Conservation (phyloP, 37 sponge, comb jelly and placozoan species). For the Spongilla lacustris region DNA sequence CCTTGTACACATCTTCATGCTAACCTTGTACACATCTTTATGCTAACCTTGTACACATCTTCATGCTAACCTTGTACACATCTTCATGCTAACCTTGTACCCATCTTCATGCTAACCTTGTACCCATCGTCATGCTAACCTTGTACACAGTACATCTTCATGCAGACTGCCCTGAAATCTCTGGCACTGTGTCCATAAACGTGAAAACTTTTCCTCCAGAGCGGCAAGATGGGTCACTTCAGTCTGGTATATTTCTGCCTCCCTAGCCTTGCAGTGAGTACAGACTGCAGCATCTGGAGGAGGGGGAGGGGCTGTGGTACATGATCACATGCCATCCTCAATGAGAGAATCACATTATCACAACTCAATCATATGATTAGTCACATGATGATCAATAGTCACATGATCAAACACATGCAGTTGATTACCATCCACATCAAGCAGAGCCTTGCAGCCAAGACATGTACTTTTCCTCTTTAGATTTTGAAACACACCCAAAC, state of each 20-base stretch:
- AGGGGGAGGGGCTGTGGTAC: not conserved
- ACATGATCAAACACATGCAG: no score
- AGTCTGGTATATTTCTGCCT: conserved; percentile 86
- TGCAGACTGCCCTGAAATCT: conserved; percentile 95
- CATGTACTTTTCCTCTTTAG: conserved; percentile 92
- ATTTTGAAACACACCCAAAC: conserved; percentile 70
- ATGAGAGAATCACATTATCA: no score
- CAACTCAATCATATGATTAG: not conserved
- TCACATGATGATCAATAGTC: no score
- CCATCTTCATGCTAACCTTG: no score
- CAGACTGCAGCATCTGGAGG: conserved; percentile 82
- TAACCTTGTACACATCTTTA: no score
- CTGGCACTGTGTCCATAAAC: conserved; percentile 98
- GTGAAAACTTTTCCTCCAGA: conserved; percentile 92
- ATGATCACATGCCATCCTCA: not conserved
- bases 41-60: no score
- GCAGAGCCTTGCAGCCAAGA: conserved; percentile 87
- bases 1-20: no score
- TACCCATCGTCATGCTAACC: conserved; percentile 67
- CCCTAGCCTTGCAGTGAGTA: conserved; percentile 64
- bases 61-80: no score
- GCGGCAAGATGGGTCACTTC: conserved; percentile 76
- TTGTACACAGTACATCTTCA: conserved; percentile 98
- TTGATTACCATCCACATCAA: conserved; percentile 65
- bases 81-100: no score